A percentile compares a stretch with the other conserved stretches of the same genome.
Conservation (phyloP, 2,888 invertebrate species). For the Osedax fenrisi region DNA sequence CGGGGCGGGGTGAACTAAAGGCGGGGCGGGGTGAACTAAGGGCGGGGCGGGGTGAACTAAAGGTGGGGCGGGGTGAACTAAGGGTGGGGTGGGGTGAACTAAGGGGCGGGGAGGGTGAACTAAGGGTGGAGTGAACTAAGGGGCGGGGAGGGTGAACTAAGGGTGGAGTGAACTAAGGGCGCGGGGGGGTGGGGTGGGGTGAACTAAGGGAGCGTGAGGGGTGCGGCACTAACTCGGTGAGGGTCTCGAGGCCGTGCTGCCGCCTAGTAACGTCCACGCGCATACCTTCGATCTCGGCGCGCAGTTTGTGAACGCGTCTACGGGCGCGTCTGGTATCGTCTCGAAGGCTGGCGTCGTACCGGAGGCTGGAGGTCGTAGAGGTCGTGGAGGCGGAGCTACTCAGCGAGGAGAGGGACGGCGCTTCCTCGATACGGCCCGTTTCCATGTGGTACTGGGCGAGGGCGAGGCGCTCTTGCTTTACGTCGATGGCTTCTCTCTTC, state of each 20-base stretch:
- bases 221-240: neutral
- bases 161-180: too few species aligned
- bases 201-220: too few species aligned
- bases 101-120: too few species aligned
- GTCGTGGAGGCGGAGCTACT: neutral
- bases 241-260: neutral
- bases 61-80: too few species aligned
- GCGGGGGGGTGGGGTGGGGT: too few species aligned
- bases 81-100: too few species aligned
- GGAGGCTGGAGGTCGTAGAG: neutral
- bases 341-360: neutral
- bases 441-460: constrained; percentile 65
- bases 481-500: constrained; percentile 87
- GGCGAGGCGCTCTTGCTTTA: constrained; percentile 81
- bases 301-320: neutral
- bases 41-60: too few species aligned
- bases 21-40: too few species aligned
- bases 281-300: neutral
- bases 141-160: too few species aligned
- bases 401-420: neutral
- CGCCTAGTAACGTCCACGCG: neutral
- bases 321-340: neutral
- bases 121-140: too few species aligned
- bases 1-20: too few species aligned
- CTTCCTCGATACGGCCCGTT: neutral